Evolutionary conservation across 2,113 vertebrate genomes (phyloP), one percentile per base, ranked within the genome.

Genomic region (Prochilodus magdalenae): DNA sequence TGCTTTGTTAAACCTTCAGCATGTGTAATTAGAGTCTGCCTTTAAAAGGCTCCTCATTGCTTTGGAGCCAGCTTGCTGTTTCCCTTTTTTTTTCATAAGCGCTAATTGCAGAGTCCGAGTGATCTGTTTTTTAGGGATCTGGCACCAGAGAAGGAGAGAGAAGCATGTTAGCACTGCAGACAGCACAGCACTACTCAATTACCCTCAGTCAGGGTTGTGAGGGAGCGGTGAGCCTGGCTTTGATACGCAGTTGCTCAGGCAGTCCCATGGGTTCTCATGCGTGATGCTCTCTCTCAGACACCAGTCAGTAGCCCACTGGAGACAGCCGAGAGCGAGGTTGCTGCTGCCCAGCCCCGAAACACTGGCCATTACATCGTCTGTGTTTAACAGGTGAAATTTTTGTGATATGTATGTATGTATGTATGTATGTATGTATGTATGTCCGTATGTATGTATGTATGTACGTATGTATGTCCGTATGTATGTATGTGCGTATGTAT

Each of bases 1-100:
- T 73, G 77, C 89, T 90, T 89, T 88, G 86, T 90, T 87, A 86
- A 88, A 87, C 78, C 82, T 84, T 88, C 82, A 83, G 84, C 77
- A 83, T 89, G 83, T 81, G 83, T 86, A 87, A 88, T 86, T 87
- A 87, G 83, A 86, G 83, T 74, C 65, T 81, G 79, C 77, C 77
- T 85, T 86, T 84, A 83, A 90, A 86, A 82, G 79, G 44, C 60
- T 75, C 55, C 73, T 83, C 69, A 66, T 80, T 81, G 69, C 53
- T 69, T 66, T 29, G 74, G 80, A 80, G 57, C 62, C 26, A 24
- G 83, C 63, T 65, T 80, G 83, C 57, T 81, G 53, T 74, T 77
- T 84, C 63, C 60, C 16, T 27, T 72, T 40, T 77, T 83, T 76
- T 77, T 70, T 63, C 65, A 79, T 81, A 79, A 55, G 63, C 11